A percentile compares a stretch with the other conserved stretches of the same genome.
phyloP scores from a whole-genome alignment of 2,888 invertebrate genomes.

The Aquatica leii region DNA sequence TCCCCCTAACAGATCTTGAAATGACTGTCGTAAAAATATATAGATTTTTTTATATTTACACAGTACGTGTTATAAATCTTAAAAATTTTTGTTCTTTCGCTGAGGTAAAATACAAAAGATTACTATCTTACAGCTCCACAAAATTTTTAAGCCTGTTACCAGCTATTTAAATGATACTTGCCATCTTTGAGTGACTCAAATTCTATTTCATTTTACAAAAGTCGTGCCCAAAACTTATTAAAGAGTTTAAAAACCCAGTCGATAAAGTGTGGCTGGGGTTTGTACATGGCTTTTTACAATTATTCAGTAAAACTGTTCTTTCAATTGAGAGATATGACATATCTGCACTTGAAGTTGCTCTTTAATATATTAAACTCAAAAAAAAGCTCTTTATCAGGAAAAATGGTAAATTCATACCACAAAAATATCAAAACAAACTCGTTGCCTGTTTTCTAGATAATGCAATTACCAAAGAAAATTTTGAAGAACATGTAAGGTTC shows the following conservation, averaged over 20 bases:
- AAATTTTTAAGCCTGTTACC: not conserved
- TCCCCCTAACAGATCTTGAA: not conserved
- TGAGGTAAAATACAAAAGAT: not conserved
- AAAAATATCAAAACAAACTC: not conserved
- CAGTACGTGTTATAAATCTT: too few relatives aligned
- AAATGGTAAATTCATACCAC: too few relatives aligned
- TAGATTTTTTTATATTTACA: not conserved
- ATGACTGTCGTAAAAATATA: not conserved
- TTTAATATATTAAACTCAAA: not conserved
- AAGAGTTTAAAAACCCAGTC: too few relatives aligned
- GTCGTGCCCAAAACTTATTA: too few relatives aligned
- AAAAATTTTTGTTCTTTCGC: not conserved
- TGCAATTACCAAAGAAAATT: not conserved
- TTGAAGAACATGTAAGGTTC: not conserved
- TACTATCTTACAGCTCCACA: not conserved
- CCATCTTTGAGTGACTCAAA: not conserved
- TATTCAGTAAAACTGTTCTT: not conserved
- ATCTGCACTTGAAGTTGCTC: not conserved
- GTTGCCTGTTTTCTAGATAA: not conserved
- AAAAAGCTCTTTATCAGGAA: not conserved
- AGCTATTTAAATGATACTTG: not conserved
- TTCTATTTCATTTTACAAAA: too few relatives aligned
- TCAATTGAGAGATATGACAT: not conserved
- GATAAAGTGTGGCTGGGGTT: too few relatives aligned
- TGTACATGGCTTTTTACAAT: too few relatives aligned